These are phyloP conservation scores for Prionchulus punctatus DNA, from an alignment of 2,888 invertebrate species.

Conservation along the genomic window DNA sequence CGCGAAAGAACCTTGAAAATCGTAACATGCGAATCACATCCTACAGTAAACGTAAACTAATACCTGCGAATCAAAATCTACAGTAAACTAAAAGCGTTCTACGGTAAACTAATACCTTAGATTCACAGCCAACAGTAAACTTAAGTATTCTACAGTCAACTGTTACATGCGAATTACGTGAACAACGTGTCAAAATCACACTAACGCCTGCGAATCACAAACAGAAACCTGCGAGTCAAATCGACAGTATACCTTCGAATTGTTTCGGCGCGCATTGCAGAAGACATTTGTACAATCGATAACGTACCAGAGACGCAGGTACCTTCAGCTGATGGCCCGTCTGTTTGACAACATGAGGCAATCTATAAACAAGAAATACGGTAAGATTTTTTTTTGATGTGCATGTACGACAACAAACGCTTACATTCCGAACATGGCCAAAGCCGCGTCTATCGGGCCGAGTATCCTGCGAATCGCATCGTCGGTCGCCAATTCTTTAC, in stretches of 20 bases:
- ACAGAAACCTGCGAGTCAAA: background rate
- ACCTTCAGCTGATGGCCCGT: constrained; percentile 57
- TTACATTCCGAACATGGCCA: constrained; percentile 76
- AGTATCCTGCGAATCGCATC: constrained; percentile 74
- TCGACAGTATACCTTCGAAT: constrained; percentile 50
- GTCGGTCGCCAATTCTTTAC: constrained; percentile 72
- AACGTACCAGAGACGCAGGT: constrained; percentile 74
- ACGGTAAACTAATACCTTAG: too few relatives aligned
- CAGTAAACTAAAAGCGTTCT: too few relatives aligned
- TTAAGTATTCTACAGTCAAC: too few relatives aligned
- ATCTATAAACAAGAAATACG: background rate
- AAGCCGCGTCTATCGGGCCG: constrained; percentile 80
- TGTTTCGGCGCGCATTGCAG: constrained; percentile 57
- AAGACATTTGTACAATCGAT: constrained; percentile 76
- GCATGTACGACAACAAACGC: constrained; percentile 9
- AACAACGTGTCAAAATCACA: too few relatives aligned
- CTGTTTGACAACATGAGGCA: constrained; percentile 8
- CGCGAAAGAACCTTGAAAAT: constrained; percentile 48
- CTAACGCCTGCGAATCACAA: too few relatives aligned
- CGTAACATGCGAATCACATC: too few relatives aligned
- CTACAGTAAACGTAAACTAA: too few relatives aligned
- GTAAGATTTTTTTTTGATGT: background rate
- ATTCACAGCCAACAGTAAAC: too few relatives aligned
- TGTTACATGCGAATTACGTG: too few relatives aligned
- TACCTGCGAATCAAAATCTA: too few relatives aligned